Base-by-base conservation (phyloP, 2,113 vertebrate species). In the Thunnus thynnus region DNA sequence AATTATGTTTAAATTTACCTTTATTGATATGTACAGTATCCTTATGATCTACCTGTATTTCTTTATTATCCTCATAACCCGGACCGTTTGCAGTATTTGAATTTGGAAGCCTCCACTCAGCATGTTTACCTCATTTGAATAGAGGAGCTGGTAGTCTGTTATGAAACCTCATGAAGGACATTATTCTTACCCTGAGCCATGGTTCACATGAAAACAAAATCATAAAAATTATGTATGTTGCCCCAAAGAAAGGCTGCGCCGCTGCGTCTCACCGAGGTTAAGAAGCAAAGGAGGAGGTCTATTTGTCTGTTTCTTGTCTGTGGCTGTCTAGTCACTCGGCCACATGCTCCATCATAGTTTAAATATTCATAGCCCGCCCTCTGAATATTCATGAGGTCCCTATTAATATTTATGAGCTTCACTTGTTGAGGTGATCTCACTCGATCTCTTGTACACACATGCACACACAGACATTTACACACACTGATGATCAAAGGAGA, bases 271-370 rank as follows among this genome's bases (percentile, higher is more conserved):
- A 1, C 64, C 3, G 64, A 64, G 85, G 86, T 83, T 76, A 67
- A 67, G 80, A 81, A 80, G 83, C 76, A 84, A 72, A 84, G 76
- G 72, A 88, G 82, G 79, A 89, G 79, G 88, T 77, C 88, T 93
- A 92, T 94, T 90, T 92, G 80, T 91, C 92, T 85, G 87, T 86
- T 91, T 85, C 89, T 82, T 89, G 84, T 92, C 93, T 90, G 83
- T 62, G 77, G 87, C 88, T 94, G 91, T 94, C 92, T 87, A 83
- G 78, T 90, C 90, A 76, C 80, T 81, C 62, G 36, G 88, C 89
- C 87, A 82, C 92, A 90, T 78, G 82, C 87, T 93, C 88, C 74
- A 93, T 94, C 90, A 91, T 80, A 32, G 83, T 93, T 94, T 92
- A 94, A 94, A 93, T 94, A 94, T 94, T 92, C 91, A 93, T 93